Base-by-base conservation (phyloP, 2,888 invertebrate genomes). In the Dysmachus trigonus region DNA sequence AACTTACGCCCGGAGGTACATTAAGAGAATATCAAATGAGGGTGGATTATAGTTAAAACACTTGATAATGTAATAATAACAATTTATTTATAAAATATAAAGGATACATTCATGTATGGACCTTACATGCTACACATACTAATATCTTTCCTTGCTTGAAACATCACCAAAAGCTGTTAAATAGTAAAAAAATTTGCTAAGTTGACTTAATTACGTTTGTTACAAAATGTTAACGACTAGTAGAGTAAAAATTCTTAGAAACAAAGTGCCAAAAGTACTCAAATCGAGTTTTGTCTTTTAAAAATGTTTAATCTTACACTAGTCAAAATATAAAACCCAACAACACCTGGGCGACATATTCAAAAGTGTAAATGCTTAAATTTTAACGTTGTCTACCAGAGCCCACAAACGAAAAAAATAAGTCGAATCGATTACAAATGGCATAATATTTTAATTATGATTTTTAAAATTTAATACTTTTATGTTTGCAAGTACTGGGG, bases 151-250 rank as follows among this genome's bases (percentile, higher is more conserved):
- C 18, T 62, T 27, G 22, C 8, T 22, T 53, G 27, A 62, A 18
- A 22, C 62, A 62, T 62, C 62, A 62, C 62, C 62, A 7, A 62
- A 62, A 62, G 62, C 62, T 22, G 62, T 62, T 62, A 62, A 62
- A 62, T 62, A 22, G 62, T 62, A 62, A 62, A 62, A 51, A 62
- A 62, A 27, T 62, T 62, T 62, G 18, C 62, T 62, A 62, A 18
- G 62, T 53, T 53, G 18, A n/a, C 47, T 77, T 77, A 77, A 77
- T 27, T 77, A 47, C 41, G 22, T 30, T n/a, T 77, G 47, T 77
- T 77, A 41, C 15, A 77, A 77, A 77, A 77, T 47, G 13, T 77
- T 77, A 77, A 77, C 47, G 41, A 77, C 77, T 77, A 41, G 77
- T 77, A 77, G 62, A 62, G 62, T 62, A 62, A 30, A 77, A 41